Evolutionary conservation across 2,888 invertebrate species (phyloP), one percentile per base, ranked within the genome.

Genomic region (Drosophila nr. perissopoda): DNA sequence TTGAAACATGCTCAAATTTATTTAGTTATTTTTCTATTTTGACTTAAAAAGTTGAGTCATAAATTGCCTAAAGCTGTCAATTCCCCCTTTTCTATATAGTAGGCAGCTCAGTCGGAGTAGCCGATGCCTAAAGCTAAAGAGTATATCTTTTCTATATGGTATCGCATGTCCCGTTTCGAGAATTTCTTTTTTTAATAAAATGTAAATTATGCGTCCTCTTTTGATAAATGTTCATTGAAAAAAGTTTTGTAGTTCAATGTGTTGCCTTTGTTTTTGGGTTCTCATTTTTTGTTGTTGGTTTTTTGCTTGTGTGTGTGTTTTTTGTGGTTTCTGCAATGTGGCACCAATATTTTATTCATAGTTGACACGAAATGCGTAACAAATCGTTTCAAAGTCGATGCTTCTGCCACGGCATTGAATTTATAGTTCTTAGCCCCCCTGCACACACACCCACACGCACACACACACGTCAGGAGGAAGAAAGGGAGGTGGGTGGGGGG

Each of bases 291-390:
- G 4, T 40, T 11, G 16, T 27, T 42, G 36, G 31, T 48, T 38
- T 67, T 53, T 27, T 45, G 34, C 40, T 40, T 48, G 54, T 65
- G 42, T 76, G 68, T 56, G 54, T 33, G 13, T 52, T 66, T 54
- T 54, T 71, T 76, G 80, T 74, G 87, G 80, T 66, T 84, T 80
- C 25, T 82, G 78, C 76, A 72, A 38, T 56, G 84, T 84, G 76
- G 80, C 86, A 70, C 74, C 81, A 88, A 87, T 87, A 87, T 87
- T 89, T 87, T 87, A 87, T 87, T 84, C 89, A 87, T 89, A 87
- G 86, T 87, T 87, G 86, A 89, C 86, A 87, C 82, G 87, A 89
- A 88, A 87, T 84, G 86, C 89, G 89, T 89, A 89, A 87, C 86
- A 84, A 87, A 87, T 87, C 89, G 89, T 79, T 87, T 82, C 76